Evolutionary conservation across 2,113 vertebrate genomes (phyloP), one percentile per base, ranked within the genome.

Genomic region (Sinocyclocheilus grahami): DNA sequence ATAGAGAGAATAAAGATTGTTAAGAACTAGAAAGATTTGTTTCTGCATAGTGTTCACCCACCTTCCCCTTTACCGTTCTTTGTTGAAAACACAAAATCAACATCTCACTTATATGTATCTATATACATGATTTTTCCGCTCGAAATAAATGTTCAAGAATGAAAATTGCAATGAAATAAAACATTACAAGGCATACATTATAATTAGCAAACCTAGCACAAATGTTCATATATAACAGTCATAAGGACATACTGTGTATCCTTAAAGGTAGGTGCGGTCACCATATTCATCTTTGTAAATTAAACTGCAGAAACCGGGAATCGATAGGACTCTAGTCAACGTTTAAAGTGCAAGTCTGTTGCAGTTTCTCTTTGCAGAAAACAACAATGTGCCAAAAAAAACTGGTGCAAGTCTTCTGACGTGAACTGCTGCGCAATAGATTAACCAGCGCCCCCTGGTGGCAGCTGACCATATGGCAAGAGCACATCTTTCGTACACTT

Each of bases 321-420:
- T 92, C 89, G 90, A 93, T 92, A 92, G 91, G 91, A 94, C 93
- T 94, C 93, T 88, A 93, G 92, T 93, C 90, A 92, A 93, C 85
- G 78, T 93, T 87, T 96, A 96, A 96, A 96, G 95, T 96, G 95
- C 95, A 95, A 95, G 93, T 95, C 94, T 95, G 93, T 93, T 93
- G 94, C 94, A 94, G 95, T 94, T 92, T 90, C 72, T 92, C 92
- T 94, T 91, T 91, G 92, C 91, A 90, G 91, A 87, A 89, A 76
- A 76, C 88, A 89, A 91, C 91, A 88, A 84, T 89, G 92, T 92
- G 92, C 92, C 91, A 72, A 86, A 2, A 85, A 79, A 79, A 90
- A 90, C 79, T 78, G 84, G 85, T 88, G 89, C 84, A 87, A 85
- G 85, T 85, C 51, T 88, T 90, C 90, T 76, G 91, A 93, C 91